Base-by-base conservation (phyloP, 2,797 vertebrate genomes). In the Epinephelus awoara region DNA sequence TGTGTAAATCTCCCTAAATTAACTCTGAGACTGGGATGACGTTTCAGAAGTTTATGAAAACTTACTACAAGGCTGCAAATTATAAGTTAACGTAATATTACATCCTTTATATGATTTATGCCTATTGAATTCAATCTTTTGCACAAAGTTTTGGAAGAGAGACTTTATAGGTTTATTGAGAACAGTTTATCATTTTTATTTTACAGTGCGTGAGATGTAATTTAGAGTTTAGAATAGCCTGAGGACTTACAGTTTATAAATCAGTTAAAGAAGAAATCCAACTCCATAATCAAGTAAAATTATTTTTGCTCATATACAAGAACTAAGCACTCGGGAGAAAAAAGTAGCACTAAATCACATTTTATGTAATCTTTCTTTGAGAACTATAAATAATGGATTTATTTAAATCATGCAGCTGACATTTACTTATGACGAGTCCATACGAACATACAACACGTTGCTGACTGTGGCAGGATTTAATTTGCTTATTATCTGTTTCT, bases 171-270 rank as follows among this genome's bases (percentile, higher is more conserved):
- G 2, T 67, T 61, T 34, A 23, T 19, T 63, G 50, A 62, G 67
- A 47, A 23, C 14, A 13, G 44, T 25, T 15, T 38, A 29, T 52
- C 2, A 47, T 34, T 71, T 54, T 72, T 27, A 72, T 29, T 69
- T 63, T 38, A 50, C 19, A 64, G 49, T 42, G 55, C 8, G 25
- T 14, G 4, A n/a, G 38, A 80, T 85, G 67, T 27, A 76, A 85
- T 84, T 77, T 79, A 50, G 56, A 71, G 56, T 75, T 82, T 44
- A 18, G 50, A 67, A 27, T 5, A 2, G 4, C 44, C 38, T 18
- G 23, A 62, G 38, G 49, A 52, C 8, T 58, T 17, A 6, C 0
- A 69, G n/a, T 29, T 46, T 64, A 56, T 52, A 44, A 76, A 56
- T 52, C 23, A 49, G 44, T 66, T 78, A 17, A 65, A 66, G 49